Percentiles rank a stretch among this genome's conserved stretches.
These are phyloP conservation scores for Clepsis dumicolana DNA, from an alignment of 2,888 invertebrate species.

Conservation along the genomic window DNA sequence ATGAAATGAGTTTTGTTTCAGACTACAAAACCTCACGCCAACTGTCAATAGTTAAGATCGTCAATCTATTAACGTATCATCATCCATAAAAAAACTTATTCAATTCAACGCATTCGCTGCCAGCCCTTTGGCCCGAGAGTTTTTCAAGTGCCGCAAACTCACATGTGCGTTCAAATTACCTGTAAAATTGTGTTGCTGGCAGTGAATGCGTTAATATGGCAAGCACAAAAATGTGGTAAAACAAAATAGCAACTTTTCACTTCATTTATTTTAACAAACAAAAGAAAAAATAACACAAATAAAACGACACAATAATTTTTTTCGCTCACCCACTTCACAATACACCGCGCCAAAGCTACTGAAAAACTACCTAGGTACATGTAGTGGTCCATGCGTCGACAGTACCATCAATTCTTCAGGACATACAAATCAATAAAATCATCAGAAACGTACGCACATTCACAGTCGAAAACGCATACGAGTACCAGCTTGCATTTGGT, in stretches of 20 bases:
- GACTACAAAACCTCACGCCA: not conserved
- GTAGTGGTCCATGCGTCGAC: too few relatives aligned
- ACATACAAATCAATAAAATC: too few relatives aligned
- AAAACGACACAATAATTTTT: conserved; percentile 12
- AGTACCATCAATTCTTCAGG: too few relatives aligned
- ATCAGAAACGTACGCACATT: too few relatives aligned
- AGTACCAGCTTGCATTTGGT: too few relatives aligned
- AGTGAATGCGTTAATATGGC: not conserved
- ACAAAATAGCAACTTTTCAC: not conserved
- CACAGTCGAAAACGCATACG: too few relatives aligned
- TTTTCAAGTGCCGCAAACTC: not conserved
- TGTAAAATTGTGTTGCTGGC: not conserved
- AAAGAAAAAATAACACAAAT: not conserved
- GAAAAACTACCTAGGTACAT: too few relatives aligned
- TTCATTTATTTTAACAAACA: not conserved
- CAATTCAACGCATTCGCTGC: too few relatives aligned
- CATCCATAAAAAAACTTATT: too few relatives aligned
- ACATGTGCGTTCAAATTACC: not conserved
- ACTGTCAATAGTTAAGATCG: not conserved
- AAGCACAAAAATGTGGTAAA: not conserved
- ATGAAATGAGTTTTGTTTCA: not conserved
- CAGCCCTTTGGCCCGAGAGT: too few relatives aligned
- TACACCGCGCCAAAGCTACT: too few relatives aligned
- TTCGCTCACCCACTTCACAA: not conserved
- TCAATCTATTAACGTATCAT: too few relatives aligned